Percentiles rank a stretch among this genome's conserved stretches.
phyloP scores from a whole-genome alignment of 2,113 vertebrate genomes.

The Carlito syrichta region DNA sequence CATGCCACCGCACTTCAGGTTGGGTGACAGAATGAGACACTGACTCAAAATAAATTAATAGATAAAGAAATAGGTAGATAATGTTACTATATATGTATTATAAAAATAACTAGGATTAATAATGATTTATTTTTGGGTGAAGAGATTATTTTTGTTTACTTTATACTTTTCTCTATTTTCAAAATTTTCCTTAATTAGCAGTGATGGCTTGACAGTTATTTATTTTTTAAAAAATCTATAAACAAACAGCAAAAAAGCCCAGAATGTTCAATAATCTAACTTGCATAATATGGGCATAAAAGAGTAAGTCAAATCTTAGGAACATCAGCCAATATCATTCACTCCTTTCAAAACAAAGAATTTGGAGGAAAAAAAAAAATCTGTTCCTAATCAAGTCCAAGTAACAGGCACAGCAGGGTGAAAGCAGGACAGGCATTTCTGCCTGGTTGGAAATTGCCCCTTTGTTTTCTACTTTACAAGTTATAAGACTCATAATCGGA shows the following conservation, averaged over 20 bases:
- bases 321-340: slow-evolving; percentile 15
- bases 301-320: slow-evolving; percentile 26
- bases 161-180: slow-evolving; percentile 7
- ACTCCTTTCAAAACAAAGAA: slow-evolving; percentile 13
- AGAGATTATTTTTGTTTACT: slow-evolving; percentile 3
- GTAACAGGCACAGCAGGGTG: background rate
- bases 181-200: background rate
- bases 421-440: slow-evolving; percentile 37
- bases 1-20: no score
- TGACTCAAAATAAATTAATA: no score
- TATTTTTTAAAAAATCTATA: background rate
- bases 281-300: background rate
- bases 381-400: background rate
- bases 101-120: background rate
- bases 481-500: slow-evolving; percentile 31
- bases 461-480: slow-evolving; percentile 52
- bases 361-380: slow-evolving; percentile 49
- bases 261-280: background rate
- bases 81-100: background rate
- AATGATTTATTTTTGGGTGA: background rate
- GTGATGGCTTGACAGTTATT: background rate
- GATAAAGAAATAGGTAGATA: no score
- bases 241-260: background rate
- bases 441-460: background rate
- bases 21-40: no score